Evolutionary conservation across 2,797 vertebrate species (phyloP).

Genomic region (Notamacropus eugenii): DNA sequence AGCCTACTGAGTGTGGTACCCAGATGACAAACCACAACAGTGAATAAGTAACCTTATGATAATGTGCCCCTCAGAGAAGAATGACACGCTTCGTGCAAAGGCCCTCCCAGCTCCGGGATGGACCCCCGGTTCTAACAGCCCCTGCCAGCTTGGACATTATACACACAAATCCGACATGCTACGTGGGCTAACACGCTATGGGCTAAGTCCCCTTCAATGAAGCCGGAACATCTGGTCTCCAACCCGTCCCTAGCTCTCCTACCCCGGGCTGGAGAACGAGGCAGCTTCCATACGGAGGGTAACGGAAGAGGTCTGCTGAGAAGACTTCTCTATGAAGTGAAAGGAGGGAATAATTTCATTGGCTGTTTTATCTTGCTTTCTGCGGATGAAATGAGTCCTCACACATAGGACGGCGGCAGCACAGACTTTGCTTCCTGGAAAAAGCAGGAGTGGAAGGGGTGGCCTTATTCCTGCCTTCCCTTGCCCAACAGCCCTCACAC

Average conservation of each 20-base stretch:
- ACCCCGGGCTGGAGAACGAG: not conserved
- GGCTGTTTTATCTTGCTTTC: not conserved
- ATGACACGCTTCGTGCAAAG: not conserved
- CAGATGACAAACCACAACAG: too few relatives aligned
- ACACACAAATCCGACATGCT: too few relatives aligned
- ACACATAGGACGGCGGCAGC: not conserved
- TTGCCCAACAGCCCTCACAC: not conserved
- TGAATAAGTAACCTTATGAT: not conserved
- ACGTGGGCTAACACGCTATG: too few relatives aligned
- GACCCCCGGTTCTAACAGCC: too few relatives aligned
- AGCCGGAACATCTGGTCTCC: not conserved
- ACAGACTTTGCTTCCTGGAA: not conserved
- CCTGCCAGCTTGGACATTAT: too few relatives aligned
- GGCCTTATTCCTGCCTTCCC: not conserved
- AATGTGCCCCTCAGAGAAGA: not conserved
- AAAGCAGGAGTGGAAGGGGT: not conserved
- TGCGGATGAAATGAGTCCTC: not conserved
- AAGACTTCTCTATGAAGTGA: slow-evolving; percentile 6
- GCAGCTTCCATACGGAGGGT: not conserved
- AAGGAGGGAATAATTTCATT: slow-evolving; percentile 9
- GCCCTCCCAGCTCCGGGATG: not conserved
- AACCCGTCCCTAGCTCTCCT: not conserved
- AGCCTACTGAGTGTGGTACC: too few relatives aligned
- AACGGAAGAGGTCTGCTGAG: not conserved
- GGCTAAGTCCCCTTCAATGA: not conserved